Evolutionary conservation across 2,888 invertebrate genomes (phyloP), one percentile per base, ranked within the genome.

Genomic region (Heliconius hortense): DNA sequence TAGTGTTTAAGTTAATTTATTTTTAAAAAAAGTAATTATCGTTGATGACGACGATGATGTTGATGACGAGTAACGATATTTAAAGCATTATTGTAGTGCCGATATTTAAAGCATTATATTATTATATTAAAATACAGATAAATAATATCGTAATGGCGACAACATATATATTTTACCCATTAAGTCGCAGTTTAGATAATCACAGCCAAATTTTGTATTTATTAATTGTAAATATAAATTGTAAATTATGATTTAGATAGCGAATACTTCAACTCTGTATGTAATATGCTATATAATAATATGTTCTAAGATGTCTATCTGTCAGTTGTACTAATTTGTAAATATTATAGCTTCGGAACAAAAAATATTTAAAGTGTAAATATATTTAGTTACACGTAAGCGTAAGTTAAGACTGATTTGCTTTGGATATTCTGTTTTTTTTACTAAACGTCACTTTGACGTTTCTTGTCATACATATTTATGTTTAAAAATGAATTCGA

Each of bases 361-460:
- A 84, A 77, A 62, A 74, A 79, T 81, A 81, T 82, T 83, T 82
- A 80, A 85, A 86, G 83, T 79, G 79, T 79, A 79, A 73, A 80
- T 79, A 80, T 78, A 78, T 76, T 83, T 90, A 91, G 87, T 86
- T 82, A 83, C 91, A 83, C 84, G 81, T 89, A 87, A 89, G 89
- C 86, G 81, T 91, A 91, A 90, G 88, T 87, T 92, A 90, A 93
- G 93, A 93, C 93, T 93, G 93, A 93, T 91, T 93, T 90, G 87
- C 88, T 90, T 90, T 90, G 68, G 68, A 79, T 79, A 74, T 80
- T 76, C 79, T 72, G 60, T 53, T 64, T 75, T 62, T 43, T 28
- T 72, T 63, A 28, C 24, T 18, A 67, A 68, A 18, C 43, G 35
- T 68, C 68, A 56, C 53, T 53, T 13, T 68, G 68, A 53, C 53